These are phyloP conservation scores for Spinus pinus DNA, from an alignment of 2,797 vertebrate species.

Conservation along the genomic window DNA sequence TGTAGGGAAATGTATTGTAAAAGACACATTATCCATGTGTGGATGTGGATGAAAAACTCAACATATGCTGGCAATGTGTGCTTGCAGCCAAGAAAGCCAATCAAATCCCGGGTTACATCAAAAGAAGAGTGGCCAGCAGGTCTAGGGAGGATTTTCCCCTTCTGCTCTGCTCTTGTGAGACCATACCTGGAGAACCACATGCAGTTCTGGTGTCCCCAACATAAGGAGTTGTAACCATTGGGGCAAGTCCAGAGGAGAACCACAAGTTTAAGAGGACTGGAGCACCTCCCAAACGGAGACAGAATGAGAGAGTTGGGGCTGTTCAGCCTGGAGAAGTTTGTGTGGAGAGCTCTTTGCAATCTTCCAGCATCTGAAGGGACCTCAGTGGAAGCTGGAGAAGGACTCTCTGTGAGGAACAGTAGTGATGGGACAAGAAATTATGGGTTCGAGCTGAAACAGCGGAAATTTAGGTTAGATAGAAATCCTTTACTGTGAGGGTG, in stretches of 20 bases:
- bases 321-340: neutral
- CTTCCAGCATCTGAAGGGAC: rapidly evolving
- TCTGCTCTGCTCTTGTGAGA: neutral
- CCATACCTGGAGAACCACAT: neutral
- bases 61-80: neutral
- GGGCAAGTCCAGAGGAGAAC: neutral
- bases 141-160: neutral
- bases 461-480: neutral
- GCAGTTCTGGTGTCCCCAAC: neutral
- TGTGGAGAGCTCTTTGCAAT: neutral
- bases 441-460: neutral
- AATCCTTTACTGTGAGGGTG: neutral
- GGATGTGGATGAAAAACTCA: neutral
- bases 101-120: neutral
- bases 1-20: neutral
- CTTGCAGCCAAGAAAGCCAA: neutral
- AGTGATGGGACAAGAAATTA: neutral
- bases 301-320: neutral
- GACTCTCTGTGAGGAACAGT: neutral
- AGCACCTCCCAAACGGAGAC: rapidly evolving
- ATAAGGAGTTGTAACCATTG: neutral
- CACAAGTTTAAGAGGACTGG: neutral
- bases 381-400: neutral
- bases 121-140: neutral
- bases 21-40: neutral